A percentile compares a stretch with the other conserved stretches of the same genome.
Conservation (phyloP, 1,140 invertebrate genomes). For the Solenopsis fugax region DNA sequence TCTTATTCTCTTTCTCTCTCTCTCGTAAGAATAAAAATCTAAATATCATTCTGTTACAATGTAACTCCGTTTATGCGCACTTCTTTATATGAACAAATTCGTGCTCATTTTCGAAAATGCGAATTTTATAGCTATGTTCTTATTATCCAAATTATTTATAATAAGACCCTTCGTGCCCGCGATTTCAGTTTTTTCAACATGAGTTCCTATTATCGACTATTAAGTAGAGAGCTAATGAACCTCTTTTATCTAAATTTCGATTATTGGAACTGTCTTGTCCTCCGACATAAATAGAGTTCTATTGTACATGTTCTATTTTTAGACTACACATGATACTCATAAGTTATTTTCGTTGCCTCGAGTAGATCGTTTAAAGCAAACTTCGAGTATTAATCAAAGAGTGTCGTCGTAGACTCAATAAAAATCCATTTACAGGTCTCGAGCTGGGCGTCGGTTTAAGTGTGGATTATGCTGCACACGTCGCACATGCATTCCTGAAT, state of each 20-base stretch:
- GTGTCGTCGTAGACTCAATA: not conserved
- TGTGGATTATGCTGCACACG: slow-evolving; percentile 96
- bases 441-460: slow-evolving; percentile 95
- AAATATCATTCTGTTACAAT: not conserved
- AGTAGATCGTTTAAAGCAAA: not conserved
- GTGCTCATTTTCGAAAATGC: too few relatives aligned
- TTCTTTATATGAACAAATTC: too few relatives aligned
- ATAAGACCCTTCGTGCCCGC: too few relatives aligned
- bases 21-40: not conserved
- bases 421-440: slow-evolving; percentile 84
- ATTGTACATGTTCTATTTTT: not conserved
- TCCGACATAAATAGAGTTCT: too few relatives aligned
- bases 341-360: not conserved
- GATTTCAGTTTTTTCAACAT: too few relatives aligned
- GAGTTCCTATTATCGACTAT: too few relatives aligned
- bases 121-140: too few relatives aligned
- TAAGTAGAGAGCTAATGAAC: too few relatives aligned
- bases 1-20: not conserved
- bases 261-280: too few relatives aligned
- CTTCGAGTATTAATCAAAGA: not conserved
- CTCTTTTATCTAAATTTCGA: too few relatives aligned
- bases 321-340: not conserved
- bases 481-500: slow-evolving; percentile 93
- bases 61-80: not conserved
- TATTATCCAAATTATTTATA: too few relatives aligned